Evolutionary conservation across 2,888 invertebrate species (phyloP), one percentile per base, ranked within the genome.

Genomic region (Congeria kusceri): DNA sequence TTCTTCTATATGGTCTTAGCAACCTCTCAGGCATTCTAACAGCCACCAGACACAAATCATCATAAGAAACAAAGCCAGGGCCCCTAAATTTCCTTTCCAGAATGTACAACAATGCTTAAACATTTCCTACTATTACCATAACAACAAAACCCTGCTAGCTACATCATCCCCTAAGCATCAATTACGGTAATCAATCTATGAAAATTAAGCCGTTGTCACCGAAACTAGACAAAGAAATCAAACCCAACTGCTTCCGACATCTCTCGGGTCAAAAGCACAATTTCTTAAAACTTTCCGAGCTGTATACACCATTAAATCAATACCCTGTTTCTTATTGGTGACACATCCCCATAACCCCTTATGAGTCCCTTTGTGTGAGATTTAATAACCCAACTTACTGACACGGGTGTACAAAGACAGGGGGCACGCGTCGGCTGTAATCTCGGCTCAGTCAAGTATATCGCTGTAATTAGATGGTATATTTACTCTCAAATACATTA

Each of bases 401-500:
- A 53, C 58, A 23, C 29, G 27, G 63, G 29, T 64, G 59, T 58
- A 67, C 76, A 76, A 76, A 80, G 75, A 63, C 58, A n/a, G 53
- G 0, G 27, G 80, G 77, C 80, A 77, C 82, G 82, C 69, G 82
- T 66, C 77, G n/a, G 59, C 67, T 46, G 74, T 78, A 73, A 83
- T 80, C 76, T 53, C 53, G 57, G 80, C 62, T 77, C 83, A 83
- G 66, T 61, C 59, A 72, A 66, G 83, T 83, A 83, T 83, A 80
- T 83, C 83, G 29, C 47, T 53, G 73, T 80, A 83, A 83, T 83
- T 80, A 83, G 77, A 80, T 61, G 83, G 83, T 83, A 83, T 78
- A 83, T 83, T 83, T 76, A 77, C 72, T 69, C 70, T 70, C 76
- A 71, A 72, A 77, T 76, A 76, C 78, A 79, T 76, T 57, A 59